phyloP scores from a whole-genome alignment of 1,140 invertebrate genomes.

The Cydia fagiglandana region DNA sequence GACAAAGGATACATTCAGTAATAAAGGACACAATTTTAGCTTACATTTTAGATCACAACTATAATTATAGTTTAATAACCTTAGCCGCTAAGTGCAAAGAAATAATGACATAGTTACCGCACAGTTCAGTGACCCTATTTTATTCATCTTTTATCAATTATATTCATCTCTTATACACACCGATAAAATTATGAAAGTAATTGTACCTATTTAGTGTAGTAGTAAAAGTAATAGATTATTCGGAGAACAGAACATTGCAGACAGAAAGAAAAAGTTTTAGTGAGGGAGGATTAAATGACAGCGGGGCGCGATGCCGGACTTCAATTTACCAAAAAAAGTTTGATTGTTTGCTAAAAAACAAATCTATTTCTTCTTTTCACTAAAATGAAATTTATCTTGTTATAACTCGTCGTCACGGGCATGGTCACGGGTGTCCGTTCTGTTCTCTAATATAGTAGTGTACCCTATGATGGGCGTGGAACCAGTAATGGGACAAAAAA shows the following conservation, averaged over 20 bases:
- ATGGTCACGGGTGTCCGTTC: conserved; percentile 34
- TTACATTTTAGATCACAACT: too few species aligned
- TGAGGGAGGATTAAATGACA: conserved; percentile 51
- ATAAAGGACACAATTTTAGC: too few species aligned
- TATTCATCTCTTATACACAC: too few species aligned
- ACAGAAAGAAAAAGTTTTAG: conserved; percentile 35
- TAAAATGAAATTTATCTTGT: conserved; percentile 38
- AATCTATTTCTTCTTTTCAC: conserved; percentile 13
- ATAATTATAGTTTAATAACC: too few species aligned
- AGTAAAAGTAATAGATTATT: conserved; percentile 2
- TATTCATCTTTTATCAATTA: too few species aligned
- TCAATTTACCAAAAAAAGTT: conserved; percentile 44
- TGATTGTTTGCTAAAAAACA: conserved; percentile 39
- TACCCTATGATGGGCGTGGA: too few species aligned
- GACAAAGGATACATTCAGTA: too few species aligned
- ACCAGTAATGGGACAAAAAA: too few species aligned
- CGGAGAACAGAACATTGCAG: conserved; percentile 31
- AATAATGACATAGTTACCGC: too few species aligned
- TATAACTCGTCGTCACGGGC: conserved; percentile 33
- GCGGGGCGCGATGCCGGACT: conserved; percentile 54
- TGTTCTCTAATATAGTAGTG: conserved; percentile 32
- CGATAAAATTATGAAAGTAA: neutral
- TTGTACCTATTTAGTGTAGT: neutral
- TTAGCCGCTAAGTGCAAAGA: too few species aligned
- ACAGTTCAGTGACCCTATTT: too few species aligned